A percentile compares a stretch with the other conserved stretches of the same genome.
These are phyloP conservation scores for Climacteris rufus DNA, from an alignment of 2,113 vertebrate genomes.

Conservation along the genomic window DNA sequence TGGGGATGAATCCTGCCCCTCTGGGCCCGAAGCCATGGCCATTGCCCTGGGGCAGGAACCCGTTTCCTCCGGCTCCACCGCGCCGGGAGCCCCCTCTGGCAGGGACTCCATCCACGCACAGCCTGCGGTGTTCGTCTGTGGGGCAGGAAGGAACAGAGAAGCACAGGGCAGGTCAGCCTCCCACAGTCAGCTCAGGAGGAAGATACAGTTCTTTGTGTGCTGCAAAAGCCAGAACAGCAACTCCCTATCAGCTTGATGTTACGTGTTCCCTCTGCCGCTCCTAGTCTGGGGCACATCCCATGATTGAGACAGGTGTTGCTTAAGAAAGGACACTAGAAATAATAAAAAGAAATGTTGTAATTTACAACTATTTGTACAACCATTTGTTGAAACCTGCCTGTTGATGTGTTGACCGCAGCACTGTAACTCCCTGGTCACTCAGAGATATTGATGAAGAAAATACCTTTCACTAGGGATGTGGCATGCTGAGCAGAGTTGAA, in stretches of 20 bases:
- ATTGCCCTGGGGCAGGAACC: conserved; percentile 53
- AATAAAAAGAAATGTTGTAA: background rate
- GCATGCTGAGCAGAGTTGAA: background rate
- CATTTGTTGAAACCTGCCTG: background rate
- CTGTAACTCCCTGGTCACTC: background rate
- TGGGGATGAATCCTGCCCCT: conserved; percentile 70
- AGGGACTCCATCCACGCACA: conserved; percentile 72
- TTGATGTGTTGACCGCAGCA: background rate
- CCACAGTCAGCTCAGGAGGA: background rate
- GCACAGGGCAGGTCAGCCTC: background rate
- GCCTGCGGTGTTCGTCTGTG: conserved; percentile 77
- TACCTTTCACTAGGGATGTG: background rate
- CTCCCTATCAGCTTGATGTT: background rate
- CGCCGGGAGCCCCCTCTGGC: conserved; percentile 64
- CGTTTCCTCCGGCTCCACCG: conserved; percentile 53
- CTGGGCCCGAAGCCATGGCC: conserved; percentile 64
- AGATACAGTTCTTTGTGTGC: background rate
- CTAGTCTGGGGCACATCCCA: background rate
- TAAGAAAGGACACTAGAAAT: background rate
- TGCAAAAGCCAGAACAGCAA: background rate
- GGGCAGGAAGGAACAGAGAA: background rate
- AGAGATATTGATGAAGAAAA: background rate
- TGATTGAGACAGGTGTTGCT: background rate
- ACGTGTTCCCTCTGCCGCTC: background rate
- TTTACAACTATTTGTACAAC: background rate